Evolutionary conservation across 2,797 vertebrate genomes (phyloP).

Genomic region (Rhinichthys osculus): DNA sequence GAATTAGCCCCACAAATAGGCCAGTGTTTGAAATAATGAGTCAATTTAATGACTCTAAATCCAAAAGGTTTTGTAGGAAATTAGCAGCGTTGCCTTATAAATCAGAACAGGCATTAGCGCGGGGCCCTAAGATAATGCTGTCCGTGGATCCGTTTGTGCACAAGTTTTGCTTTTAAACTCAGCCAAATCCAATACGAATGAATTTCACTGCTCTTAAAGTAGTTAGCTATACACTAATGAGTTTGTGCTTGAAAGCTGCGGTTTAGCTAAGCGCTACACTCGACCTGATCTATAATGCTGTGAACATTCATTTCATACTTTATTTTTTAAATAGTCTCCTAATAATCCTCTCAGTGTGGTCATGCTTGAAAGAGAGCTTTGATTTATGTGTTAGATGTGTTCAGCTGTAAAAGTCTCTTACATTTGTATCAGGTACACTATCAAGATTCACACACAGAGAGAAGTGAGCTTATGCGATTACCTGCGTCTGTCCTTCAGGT

Average conservation of each 20-base stretch:
- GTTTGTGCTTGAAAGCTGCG: slow-evolving; percentile 36
- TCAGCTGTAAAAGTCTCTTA: not conserved
- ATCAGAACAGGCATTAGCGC: slow-evolving; percentile 8
- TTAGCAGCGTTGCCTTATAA: slow-evolving; percentile 18
- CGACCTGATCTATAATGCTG: not conserved
- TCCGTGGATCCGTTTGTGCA: not conserved
- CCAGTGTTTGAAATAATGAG: slow-evolving; percentile 47
- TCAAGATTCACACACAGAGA: no score
- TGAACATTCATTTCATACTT: not conserved
- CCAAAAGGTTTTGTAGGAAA: slow-evolving; percentile 35
- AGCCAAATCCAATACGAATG: slow-evolving; percentile 21
- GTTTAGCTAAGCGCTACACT: not conserved
- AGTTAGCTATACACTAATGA: slow-evolving; percentile 3
- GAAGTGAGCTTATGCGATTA: no score
- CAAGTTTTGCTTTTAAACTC: slow-evolving; percentile 33
- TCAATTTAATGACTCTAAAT: slow-evolving; percentile 42
- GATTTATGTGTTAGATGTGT: not conserved
- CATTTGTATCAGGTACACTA: no score
- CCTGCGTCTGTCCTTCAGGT: no score
- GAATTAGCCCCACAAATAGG: slow-evolving; percentile 28
- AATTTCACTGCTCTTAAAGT: slow-evolving; percentile 20
- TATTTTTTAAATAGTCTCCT: slow-evolving; percentile 9
- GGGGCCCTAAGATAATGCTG: not conserved
- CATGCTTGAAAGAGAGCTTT: slow-evolving; percentile 1
- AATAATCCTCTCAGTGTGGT: not conserved